These are phyloP conservation scores for Antennarius striatus DNA, from an alignment of 2,113 vertebrate species.

Conservation along the genomic window DNA sequence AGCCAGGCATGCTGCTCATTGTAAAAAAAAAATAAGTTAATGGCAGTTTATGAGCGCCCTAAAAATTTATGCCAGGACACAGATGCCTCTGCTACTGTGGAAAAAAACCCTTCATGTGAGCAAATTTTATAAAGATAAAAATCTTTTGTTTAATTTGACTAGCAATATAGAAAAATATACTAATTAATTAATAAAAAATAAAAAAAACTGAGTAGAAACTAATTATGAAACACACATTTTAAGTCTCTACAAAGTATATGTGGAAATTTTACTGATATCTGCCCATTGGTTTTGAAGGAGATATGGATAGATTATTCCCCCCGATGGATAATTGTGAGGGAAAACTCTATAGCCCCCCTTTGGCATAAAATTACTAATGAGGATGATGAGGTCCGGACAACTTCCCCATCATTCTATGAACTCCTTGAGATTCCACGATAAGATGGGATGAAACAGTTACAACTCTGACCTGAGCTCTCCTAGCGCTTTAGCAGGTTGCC, in stretches of 20 bases:
- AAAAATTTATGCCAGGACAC: no score
- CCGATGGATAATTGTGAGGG: neutral
- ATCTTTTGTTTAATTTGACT: neutral
- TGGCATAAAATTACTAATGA: no score
- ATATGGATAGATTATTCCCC: no score
- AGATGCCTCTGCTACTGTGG: neutral
- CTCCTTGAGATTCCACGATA: conserved; percentile 46
- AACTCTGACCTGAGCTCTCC: conserved; percentile 29
- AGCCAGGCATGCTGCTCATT: conserved; percentile 4
- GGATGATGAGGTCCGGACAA: conserved; percentile 16
- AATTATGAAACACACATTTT: no score
- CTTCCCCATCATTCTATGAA: conserved; percentile 31
- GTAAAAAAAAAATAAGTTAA: neutral
- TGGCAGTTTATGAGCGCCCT: no score
- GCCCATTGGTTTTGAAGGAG: neutral
- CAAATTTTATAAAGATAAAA: conserved; percentile 2
- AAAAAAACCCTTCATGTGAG: neutral
- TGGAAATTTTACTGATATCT: no score
- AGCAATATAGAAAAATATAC: no score
- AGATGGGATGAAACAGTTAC: conserved; percentile 49
- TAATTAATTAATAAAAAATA: no score
- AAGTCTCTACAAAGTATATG: no score
- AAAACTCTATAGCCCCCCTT: neutral
- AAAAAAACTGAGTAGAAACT: no score
- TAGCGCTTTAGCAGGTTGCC: conserved; percentile 18